phyloP scores from a whole-genome alignment of 2,113 vertebrate genomes.

The Marcusenius ussheri region DNA sequence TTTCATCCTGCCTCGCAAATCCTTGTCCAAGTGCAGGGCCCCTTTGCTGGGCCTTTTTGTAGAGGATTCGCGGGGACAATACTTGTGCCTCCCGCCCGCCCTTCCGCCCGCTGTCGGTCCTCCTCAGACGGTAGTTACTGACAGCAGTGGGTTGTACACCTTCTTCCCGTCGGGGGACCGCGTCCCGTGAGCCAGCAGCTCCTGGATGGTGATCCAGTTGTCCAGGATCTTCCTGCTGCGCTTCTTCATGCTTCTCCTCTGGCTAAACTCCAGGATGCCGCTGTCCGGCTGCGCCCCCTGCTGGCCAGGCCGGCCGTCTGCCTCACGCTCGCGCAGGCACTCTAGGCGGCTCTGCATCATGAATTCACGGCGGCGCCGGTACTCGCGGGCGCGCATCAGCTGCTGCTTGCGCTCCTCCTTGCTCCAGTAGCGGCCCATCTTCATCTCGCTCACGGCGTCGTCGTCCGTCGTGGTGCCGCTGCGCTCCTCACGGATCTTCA shows the following conservation, averaged over 20 bases:
- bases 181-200: slow-evolving; percentile 79
- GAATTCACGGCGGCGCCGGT: slow-evolving; percentile 74
- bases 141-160: slow-evolving; percentile 79
- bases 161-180: slow-evolving; percentile 75
- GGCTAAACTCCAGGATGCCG: slow-evolving; percentile 77
- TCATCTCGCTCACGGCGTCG: slow-evolving; percentile 82
- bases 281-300: slow-evolving; percentile 54
- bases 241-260: slow-evolving; percentile 77
- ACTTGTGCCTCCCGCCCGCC: not conserved
- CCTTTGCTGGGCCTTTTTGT: not conserved
- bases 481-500: slow-evolving; percentile 86
- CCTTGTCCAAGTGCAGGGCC: not conserved
- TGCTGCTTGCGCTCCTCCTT: slow-evolving; percentile 88
- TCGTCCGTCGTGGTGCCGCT: slow-evolving; percentile 88
- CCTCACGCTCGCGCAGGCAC: slow-evolving; percentile 65
- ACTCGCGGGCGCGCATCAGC: slow-evolving; percentile 74
- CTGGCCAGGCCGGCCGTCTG: slow-evolving; percentile 50
- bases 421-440: slow-evolving; percentile 92
- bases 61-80: not conserved
- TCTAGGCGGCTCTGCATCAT: slow-evolving; percentile 83
- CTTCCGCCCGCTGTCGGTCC: not conserved
- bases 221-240: slow-evolving; percentile 80
- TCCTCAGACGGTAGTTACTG: slow-evolving; percentile 79
- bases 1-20: not conserved
- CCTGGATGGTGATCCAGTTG: slow-evolving; percentile 92